Evolutionary conservation across 2,113 vertebrate species (phyloP).

Genomic region (Mugil cephalus): DNA sequence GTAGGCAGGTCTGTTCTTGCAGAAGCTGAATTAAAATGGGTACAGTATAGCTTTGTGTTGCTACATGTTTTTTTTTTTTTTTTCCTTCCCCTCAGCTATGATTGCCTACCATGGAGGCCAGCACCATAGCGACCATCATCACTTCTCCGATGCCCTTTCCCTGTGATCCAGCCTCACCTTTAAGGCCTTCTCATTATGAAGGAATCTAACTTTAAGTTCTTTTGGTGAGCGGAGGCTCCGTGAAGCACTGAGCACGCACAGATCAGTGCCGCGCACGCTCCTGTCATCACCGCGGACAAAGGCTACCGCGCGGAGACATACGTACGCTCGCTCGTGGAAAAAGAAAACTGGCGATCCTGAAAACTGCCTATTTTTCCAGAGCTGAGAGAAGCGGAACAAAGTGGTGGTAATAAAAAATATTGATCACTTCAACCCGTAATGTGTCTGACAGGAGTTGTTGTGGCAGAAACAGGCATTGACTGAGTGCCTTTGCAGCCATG

Average conservation of each 20-base stretch:
- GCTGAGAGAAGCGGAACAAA: conserved; percentile 74
- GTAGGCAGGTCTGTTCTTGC: conserved; percentile 54
- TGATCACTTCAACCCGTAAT: conserved; percentile 77
- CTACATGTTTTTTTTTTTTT: conserved; percentile 34
- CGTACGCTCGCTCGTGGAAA: conserved; percentile 21
- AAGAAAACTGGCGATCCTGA: conserved; percentile 63
- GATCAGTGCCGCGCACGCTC: conserved; percentile 9
- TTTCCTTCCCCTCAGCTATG: conserved; percentile 21
- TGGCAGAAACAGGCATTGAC: conserved; percentile 77
- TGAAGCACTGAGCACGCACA: neutral
- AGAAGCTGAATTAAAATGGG: conserved; percentile 57
- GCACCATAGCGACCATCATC: conserved; percentile 67
- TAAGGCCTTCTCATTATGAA: conserved; percentile 66
- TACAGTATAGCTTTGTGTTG: conserved; percentile 42
- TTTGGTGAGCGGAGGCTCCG: conserved; percentile 20
- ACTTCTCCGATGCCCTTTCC: conserved; percentile 67
- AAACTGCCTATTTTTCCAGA: conserved; percentile 74
- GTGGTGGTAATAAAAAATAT: conserved; percentile 82
- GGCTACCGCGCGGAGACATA: conserved; percentile 10
- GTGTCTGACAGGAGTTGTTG: conserved; percentile 74
- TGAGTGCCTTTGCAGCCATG: conserved; percentile 70
- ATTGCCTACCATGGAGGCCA: conserved; percentile 59
- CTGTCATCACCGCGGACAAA: conserved; percentile 21
- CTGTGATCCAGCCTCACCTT: conserved; percentile 67
- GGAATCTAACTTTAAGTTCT: conserved; percentile 45